Conservation (phyloP, 2,888 invertebrate genomes). For the Mechanitis messenoides region DNA sequence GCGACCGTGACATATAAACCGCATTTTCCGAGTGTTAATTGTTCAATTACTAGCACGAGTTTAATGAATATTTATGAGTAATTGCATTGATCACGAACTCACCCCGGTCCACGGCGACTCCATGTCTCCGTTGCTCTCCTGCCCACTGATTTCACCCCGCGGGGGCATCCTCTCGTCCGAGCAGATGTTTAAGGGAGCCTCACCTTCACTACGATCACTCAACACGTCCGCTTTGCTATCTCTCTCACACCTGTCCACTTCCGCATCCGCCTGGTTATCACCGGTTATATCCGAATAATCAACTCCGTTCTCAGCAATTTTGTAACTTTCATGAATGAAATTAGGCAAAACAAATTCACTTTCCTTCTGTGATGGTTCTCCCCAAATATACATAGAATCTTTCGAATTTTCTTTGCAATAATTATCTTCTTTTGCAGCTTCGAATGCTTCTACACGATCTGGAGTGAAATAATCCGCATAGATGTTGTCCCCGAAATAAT, state of each 20-base stretch:
- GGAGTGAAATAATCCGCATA: slow-evolving; percentile 70
- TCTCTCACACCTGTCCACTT: slow-evolving; percentile 44
- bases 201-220: slow-evolving; percentile 56
- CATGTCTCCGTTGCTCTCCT: slow-evolving; percentile 89
- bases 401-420: slow-evolving; percentile 50
- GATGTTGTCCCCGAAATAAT: slow-evolving; percentile 69
- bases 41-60: slow-evolving; percentile 13
- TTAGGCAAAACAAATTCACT: slow-evolving; percentile 65
- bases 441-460: slow-evolving; percentile 61
- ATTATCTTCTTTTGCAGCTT: slow-evolving; percentile 47
- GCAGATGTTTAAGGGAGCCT: slow-evolving; percentile 80
- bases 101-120: slow-evolving; percentile 87
- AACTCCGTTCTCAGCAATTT: slow-evolving; percentile 57
- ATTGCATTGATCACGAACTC: slow-evolving; percentile 36
- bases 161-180: slow-evolving; percentile 93
- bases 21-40: slow-evolving; percentile 25
- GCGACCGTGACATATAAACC: slow-evolving; percentile 28
- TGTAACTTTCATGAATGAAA: slow-evolving; percentile 69
- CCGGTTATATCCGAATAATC: slow-evolving; percentile 52
- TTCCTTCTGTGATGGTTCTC: slow-evolving; percentile 62
- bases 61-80: background rate
- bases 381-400: slow-evolving; percentile 60
- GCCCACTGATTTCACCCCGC: slow-evolving; percentile 89
- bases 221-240: slow-evolving; percentile 63
- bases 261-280: slow-evolving; percentile 36